A percentile compares a stretch with the other conserved stretches of the same genome.
Conservation (phyloP, 2,888 invertebrate species). For the Drosophila aldrichi region DNA sequence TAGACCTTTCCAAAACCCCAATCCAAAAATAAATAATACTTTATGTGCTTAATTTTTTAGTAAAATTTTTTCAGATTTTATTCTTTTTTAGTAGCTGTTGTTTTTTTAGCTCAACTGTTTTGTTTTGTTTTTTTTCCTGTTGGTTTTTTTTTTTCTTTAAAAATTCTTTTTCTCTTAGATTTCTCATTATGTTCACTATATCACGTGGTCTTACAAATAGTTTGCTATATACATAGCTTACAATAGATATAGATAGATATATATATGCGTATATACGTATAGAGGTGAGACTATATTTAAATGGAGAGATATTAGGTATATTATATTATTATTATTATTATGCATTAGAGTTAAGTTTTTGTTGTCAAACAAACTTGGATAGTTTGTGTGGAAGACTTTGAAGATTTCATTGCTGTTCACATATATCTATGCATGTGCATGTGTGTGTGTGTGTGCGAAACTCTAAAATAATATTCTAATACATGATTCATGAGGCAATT, state of each 20-base stretch:
- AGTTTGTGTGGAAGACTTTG: constrained; percentile 74
- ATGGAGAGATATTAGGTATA: constrained; percentile 43
- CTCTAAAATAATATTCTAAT: constrained; percentile 55
- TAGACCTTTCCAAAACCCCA: constrained; percentile 3
- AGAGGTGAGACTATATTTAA: constrained; percentile 38
- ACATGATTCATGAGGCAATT: constrained; percentile 76
- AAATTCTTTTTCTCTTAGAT: constrained; percentile 73
- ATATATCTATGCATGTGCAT: constrained; percentile 7
- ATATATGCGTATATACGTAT: constrained; percentile 21
- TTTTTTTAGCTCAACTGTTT: constrained; percentile 51
- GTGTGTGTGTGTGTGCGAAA: constrained; percentile 35
- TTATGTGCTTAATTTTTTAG: constrained; percentile 66
- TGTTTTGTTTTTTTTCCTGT: constrained; percentile 32
- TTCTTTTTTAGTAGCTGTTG: constrained; percentile 62
- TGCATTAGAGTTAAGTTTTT: constrained; percentile 43
- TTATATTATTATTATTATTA: constrained; percentile 41
- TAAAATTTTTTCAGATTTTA: constrained; percentile 62
- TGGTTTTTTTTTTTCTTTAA: constrained; percentile 37
- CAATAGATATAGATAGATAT: constrained; percentile 28
- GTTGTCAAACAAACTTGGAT: constrained; percentile 45
- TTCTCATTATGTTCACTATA: constrained; percentile 77
- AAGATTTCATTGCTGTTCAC: constrained; percentile 75
- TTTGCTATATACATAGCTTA: constrained; percentile 31
- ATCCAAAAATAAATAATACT: constrained; percentile 8
- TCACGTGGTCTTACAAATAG: constrained; percentile 76